Conservation (phyloP, 2,888 invertebrate genomes). For the Baccha elongata region DNA sequence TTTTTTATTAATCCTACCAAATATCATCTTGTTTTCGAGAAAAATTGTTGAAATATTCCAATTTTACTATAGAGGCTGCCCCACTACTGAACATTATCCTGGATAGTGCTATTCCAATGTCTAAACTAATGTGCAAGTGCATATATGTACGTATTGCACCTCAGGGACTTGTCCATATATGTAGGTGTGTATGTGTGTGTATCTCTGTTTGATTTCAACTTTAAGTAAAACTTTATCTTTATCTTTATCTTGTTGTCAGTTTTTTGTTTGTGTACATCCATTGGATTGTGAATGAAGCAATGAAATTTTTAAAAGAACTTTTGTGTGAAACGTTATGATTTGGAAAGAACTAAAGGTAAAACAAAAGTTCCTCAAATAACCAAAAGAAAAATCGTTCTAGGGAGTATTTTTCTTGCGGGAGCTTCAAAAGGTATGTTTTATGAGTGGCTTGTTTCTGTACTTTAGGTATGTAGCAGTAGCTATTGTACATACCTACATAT, state of each 20-base stretch:
- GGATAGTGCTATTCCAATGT: conserved; percentile 1
- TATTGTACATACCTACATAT: too few relatives aligned
- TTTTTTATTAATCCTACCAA: conserved; percentile 6
- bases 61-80: too few relatives aligned
- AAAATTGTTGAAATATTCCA: too few relatives aligned
- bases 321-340: conserved; percentile 17
- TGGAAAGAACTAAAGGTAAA: neutral
- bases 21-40: too few relatives aligned
- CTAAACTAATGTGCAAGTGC: conserved; percentile 8
- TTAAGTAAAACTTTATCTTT: conserved; percentile 47
- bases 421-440: conserved; percentile 4
- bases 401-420: neutral
- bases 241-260: conserved; percentile 41
- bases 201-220: conserved; percentile 11
- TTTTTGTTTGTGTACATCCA: conserved; percentile 32
- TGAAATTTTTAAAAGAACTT: neutral
- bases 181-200: too few relatives aligned
- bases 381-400: neutral
- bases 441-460: neutral
- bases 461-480: too few relatives aligned
- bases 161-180: too few relatives aligned
- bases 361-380: too few relatives aligned
- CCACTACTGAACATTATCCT: too few relatives aligned
- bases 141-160: neutral
- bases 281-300: conserved; percentile 4